phyloP scores from a whole-genome alignment of 2,888 invertebrate genomes.

The Caenorhabditis becei region DNA sequence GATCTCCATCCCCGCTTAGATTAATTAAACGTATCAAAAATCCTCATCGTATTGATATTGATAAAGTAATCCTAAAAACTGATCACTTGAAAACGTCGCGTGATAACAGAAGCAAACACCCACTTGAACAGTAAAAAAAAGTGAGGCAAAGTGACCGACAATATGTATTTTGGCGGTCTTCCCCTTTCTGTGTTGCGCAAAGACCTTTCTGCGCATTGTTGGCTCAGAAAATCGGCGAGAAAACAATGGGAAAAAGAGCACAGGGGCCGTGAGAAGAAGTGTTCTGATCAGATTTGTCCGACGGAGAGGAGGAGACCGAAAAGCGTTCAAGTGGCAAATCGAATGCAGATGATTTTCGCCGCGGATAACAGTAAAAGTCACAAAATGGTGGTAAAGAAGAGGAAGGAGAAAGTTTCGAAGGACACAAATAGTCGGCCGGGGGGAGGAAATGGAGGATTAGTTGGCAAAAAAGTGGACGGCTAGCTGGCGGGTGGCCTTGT shows the following conservation, averaged over 20 bases:
- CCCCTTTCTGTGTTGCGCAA: conserved; percentile 7
- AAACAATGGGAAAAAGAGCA: neutral
- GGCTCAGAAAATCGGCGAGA: neutral
- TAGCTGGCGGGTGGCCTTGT: neutral
- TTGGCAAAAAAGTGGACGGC: neutral
- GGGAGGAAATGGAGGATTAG: neutral
- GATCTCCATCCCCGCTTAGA: no score
- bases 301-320: no score
- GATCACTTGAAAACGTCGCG: neutral
- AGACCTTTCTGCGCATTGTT: neutral
- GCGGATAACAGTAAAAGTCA: neutral
- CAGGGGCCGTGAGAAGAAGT: neutral
- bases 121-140: neutral
- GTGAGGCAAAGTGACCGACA: conserved; percentile 17
- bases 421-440: neutral
- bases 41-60: no score
- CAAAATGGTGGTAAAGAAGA: neutral
- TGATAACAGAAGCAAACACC: neutral
- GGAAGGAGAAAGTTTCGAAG: neutral
- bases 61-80: no score
- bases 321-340: conserved; percentile 28
- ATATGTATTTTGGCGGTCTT: conserved; percentile 16
- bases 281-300: no score
- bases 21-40: no score
- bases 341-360: neutral